Conservation (phyloP, 2,113 vertebrate genomes). For the Bambusicola thoracicus region DNA sequence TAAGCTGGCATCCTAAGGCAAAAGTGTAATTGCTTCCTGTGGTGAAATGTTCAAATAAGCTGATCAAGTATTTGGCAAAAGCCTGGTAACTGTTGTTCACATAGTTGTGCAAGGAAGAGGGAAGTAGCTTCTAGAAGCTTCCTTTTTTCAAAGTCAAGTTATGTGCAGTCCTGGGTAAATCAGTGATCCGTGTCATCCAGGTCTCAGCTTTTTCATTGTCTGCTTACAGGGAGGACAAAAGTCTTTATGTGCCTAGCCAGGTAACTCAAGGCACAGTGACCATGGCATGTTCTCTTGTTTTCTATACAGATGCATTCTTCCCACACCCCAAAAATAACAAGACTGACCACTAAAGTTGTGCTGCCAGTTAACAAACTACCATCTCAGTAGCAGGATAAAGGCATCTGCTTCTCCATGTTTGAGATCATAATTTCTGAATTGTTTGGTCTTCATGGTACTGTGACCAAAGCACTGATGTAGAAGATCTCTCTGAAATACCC, state of each 20-base stretch:
- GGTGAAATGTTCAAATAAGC: background rate
- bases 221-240: background rate
- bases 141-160: background rate
- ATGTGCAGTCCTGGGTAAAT: background rate
- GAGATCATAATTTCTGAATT: background rate
- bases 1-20: background rate
- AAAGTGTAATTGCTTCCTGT: background rate
- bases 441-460: background rate
- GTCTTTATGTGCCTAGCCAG: background rate
- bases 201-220: background rate
- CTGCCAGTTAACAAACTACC: background rate
- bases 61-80: background rate
- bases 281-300: background rate
- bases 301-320: background rate
- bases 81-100: background rate
- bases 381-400: background rate
- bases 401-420: background rate
- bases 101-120: background rate
- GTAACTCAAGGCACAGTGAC: background rate
- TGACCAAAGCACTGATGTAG: background rate
- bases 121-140: background rate
- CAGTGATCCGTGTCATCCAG: background rate
- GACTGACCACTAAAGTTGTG: background rate
- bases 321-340: background rate
- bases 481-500: background rate